These are phyloP conservation scores for Troides aeacus DNA, from an alignment of 2,888 invertebrate species.

Conservation along the genomic window DNA sequence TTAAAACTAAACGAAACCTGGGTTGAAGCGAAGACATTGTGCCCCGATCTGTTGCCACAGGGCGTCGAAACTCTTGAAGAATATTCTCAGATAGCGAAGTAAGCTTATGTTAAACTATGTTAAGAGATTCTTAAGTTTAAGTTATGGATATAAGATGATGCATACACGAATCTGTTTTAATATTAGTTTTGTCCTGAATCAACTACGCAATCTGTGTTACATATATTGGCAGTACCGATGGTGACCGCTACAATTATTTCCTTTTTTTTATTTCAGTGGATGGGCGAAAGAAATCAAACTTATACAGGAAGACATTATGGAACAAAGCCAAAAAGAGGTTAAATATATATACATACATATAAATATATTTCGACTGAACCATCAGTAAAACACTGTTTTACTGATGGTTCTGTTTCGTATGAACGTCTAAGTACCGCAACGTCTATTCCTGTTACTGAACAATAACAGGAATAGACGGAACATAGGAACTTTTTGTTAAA, in stretches of 20 bases:
- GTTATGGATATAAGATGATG: not conserved
- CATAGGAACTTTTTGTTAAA: too few species aligned
- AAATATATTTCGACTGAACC: too few species aligned
- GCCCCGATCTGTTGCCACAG: conserved; percentile 37
- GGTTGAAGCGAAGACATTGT: conserved; percentile 48
- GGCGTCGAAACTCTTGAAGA: conserved; percentile 53
- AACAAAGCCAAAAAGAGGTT: conserved; percentile 49
- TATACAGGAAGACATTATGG: conserved; percentile 56
- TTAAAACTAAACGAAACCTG: conserved; percentile 62
- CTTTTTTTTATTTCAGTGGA: conserved; percentile 46
- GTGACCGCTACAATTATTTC: not conserved
- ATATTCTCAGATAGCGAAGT: conserved; percentile 37
- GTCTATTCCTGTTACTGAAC: too few species aligned
- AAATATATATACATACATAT: not conserved
- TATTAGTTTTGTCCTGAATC: too few species aligned
- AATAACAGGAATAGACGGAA: too few species aligned
- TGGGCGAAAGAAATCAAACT: conserved; percentile 61
- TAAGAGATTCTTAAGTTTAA: not conserved
- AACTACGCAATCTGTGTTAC: not conserved
- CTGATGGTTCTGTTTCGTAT: too few species aligned
- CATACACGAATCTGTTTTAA: not conserved
- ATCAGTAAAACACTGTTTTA: too few species aligned
- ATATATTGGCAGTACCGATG: not conserved
- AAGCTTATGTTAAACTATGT: not conserved
- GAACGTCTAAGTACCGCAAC: too few species aligned